phyloP scores from a whole-genome alignment of 2,888 invertebrate species.

The Eugnorisma glareosa region DNA sequence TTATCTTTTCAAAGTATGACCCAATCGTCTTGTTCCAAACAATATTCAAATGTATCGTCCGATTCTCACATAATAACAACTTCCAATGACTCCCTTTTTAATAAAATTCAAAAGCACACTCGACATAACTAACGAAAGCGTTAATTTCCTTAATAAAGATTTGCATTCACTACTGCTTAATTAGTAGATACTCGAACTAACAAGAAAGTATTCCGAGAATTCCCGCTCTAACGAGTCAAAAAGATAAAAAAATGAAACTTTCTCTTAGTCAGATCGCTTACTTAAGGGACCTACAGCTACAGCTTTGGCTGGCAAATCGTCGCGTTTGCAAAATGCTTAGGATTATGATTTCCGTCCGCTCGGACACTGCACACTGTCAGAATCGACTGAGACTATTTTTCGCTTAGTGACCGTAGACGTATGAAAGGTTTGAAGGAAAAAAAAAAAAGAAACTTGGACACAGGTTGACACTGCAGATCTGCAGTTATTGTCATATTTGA shows the following conservation, averaged over 20 bases:
- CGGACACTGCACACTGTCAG: constrained; percentile 47
- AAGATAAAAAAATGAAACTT: constrained; percentile 35
- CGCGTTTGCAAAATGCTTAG: constrained; percentile 56
- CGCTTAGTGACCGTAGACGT: constrained; percentile 6
- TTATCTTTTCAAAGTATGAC: background rate
- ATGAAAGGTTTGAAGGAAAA: background rate
- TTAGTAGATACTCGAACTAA: constrained; percentile 56
- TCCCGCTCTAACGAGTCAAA: constrained; percentile 50
- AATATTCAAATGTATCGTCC: background rate
- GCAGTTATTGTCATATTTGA: background rate
- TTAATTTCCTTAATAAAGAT: constrained; percentile 62
- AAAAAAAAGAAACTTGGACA: background rate
- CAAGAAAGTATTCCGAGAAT: constrained; percentile 52
- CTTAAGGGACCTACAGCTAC: constrained; percentile 36
- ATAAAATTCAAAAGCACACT: constrained; percentile 19
- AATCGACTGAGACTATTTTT: constrained; percentile 42
- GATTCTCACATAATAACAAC: background rate
- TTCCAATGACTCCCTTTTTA: background rate
- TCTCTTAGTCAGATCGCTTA: constrained; percentile 42
- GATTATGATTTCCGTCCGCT: constrained; percentile 61
- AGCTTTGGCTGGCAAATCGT: constrained; percentile 54
- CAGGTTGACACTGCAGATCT: background rate
- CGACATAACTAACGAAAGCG: constrained; percentile 33
- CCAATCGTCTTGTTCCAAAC: background rate
- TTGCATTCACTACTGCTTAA: constrained; percentile 61